Conservation (phyloP, 2,797 vertebrate genomes). For the Micropoecilia bifurca region DNA sequence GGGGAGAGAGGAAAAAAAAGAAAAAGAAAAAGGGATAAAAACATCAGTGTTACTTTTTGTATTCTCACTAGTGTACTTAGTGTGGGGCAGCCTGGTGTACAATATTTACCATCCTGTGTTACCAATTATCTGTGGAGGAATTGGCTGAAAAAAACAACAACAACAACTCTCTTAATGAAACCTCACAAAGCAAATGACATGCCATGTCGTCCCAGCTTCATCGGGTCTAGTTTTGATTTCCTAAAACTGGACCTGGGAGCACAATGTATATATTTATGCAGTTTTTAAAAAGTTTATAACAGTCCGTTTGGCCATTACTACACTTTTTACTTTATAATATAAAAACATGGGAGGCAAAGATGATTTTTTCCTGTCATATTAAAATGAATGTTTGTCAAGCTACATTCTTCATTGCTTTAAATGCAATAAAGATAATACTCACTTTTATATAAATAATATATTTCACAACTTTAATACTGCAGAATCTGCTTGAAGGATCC, state of each 20-base stretch:
- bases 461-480: slow-evolving; percentile 99
- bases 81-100: slow-evolving; percentile 97
- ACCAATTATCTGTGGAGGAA: slow-evolving; percentile 97
- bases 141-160: slow-evolving; percentile 85
- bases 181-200: slow-evolving; percentile 95
- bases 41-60: slow-evolving; percentile 87
- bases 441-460: slow-evolving; percentile 99
- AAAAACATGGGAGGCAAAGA: slow-evolving; percentile 90
- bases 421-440: slow-evolving; percentile 99
- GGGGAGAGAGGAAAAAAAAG: slow-evolving; percentile 55
- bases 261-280: slow-evolving; percentile 99
- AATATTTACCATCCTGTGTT: slow-evolving; percentile 99
- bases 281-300: slow-evolving; percentile 99
- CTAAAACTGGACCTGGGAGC: slow-evolving; percentile 96
- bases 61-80: slow-evolving; percentile 95
- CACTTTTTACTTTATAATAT: slow-evolving; percentile 99
- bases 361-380: slow-evolving; percentile 98
- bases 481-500: slow-evolving; percentile 98
- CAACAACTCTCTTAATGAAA: slow-evolving; percentile 92
- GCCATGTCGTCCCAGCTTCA: slow-evolving; percentile 98
- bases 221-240: slow-evolving; percentile 97
- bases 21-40: slow-evolving; percentile 64
- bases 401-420: slow-evolving; percentile 99
- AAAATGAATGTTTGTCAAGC: slow-evolving; percentile 99
- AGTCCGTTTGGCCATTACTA: slow-evolving; percentile 99